These are phyloP conservation scores for Coenobita brevimanus DNA, from an alignment of 1,140 invertebrate genomes.

Conservation along the genomic window DNA sequence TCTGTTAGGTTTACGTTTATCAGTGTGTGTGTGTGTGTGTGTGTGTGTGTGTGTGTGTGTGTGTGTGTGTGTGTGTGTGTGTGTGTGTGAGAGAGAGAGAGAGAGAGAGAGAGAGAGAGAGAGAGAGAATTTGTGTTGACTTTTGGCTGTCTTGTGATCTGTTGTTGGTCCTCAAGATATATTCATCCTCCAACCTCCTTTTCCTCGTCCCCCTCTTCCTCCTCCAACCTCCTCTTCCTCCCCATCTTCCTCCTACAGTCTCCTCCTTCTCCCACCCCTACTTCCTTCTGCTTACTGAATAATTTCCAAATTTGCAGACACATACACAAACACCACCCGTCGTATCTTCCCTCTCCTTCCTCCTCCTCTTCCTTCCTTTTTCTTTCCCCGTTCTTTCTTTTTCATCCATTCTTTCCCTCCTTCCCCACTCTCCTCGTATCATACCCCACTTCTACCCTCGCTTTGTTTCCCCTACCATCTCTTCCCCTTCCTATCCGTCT, in stretches of 20 bases:
- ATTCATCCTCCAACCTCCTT: background rate
- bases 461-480: background rate
- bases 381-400: background rate
- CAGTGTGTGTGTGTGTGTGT: background rate
- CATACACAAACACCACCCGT: too few species aligned
- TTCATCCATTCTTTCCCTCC: background rate
- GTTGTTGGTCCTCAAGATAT: background rate
- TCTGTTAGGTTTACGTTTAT: too few species aligned
- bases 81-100: background rate
- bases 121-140: background rate
- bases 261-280: too few species aligned
- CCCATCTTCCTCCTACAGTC: background rate
- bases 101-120: background rate
- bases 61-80: background rate
- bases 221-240: background rate
- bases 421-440: background rate
- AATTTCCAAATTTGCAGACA: too few species aligned
- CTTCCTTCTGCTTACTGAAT: too few species aligned
- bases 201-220: background rate
- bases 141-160: too few species aligned
- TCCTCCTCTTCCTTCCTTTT: too few species aligned
- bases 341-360: too few species aligned
- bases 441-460: background rate
- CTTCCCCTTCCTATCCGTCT: background rate
- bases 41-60: slow-evolving; percentile 5